Evolutionary conservation across 2,797 vertebrate species (phyloP), one percentile per base, ranked within the genome.

Genomic region (Anguilla marmorata): DNA sequence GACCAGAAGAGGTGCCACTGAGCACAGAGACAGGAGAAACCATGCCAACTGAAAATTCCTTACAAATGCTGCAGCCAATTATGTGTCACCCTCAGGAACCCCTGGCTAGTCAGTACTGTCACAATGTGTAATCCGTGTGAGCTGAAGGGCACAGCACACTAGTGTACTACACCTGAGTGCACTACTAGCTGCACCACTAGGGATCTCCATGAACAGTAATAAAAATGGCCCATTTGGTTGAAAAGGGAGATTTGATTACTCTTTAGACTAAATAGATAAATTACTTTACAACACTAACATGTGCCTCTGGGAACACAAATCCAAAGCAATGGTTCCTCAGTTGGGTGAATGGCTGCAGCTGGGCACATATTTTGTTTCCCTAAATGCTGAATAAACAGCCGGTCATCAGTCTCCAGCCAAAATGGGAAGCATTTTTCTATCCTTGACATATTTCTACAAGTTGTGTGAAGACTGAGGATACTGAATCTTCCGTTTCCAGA

Each of bases 361-460:
- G 79, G 45, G 45, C 79, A 50, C 79, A 79, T 33, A 79, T 45
- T 82, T 82, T 82, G 41, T 48, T 79, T 82, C 7, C 24, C 21
- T n/a, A 50, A 48, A 82, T n/a, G 21, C 16, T n/a, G 24, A 50
- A n/a, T 50, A 82, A 82, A 82, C 79, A 82, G n/a, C 7, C 2
- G 41, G 79, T 2, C 7, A 50, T 76, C 79, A 12, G 79, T 82
- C 21, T 82, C 19, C 6, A 14, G 6, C 79, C 24, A 45, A 41
- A 16, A 14, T 21, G 33, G 74, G 74, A 76, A 76, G 9, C 14
- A 3, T 41, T 19, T 76, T 50, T 50, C 45, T 24, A 50, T 82
- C 45, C 21, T 50, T n/a, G 45, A 50, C 21, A 82, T 82, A 82
- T 21, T 79, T 79, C 74, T 21, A 30, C 69, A 37, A 30, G 27